Conservation (phyloP, 2,888 invertebrate genomes). For the Zeuzera pyrina region DNA sequence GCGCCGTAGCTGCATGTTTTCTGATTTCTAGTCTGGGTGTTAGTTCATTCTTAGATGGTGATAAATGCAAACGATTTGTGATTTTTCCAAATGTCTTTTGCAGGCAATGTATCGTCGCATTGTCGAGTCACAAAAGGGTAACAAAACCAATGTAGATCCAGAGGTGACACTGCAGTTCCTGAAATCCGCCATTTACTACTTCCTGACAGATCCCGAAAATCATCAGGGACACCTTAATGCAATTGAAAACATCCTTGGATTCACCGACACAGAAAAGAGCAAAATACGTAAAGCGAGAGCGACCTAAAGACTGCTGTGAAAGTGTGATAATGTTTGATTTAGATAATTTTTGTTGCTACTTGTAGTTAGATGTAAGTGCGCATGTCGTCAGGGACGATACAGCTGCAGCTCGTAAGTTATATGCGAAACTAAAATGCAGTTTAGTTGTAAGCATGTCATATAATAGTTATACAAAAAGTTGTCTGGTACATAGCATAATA, state of each 20-base stretch:
- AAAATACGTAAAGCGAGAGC: constrained; percentile 82
- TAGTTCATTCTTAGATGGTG: too few species aligned
- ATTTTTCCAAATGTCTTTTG: constrained; percentile 27
- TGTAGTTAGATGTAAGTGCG: too few species aligned
- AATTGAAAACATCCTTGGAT: constrained; percentile 92
- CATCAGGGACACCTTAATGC: constrained; percentile 90
- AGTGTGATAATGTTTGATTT: constrained; percentile 47
- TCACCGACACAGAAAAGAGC: constrained; percentile 84
- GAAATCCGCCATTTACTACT: constrained; percentile 94
- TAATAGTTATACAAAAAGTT: too few species aligned
- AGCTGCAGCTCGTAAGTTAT: too few species aligned
- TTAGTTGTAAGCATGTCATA: too few species aligned
- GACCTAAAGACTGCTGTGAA: constrained; percentile 55
- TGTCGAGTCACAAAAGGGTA: constrained; percentile 81
- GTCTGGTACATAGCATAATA: too few species aligned
- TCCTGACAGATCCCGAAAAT: constrained; percentile 91
- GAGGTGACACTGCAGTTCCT: constrained; percentile 93
- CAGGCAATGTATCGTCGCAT: constrained; percentile 91
- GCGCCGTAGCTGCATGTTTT: too few species aligned
- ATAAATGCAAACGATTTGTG: too few species aligned
- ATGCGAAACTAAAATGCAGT: too few species aligned
- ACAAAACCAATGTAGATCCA: constrained; percentile 85
- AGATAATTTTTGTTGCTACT: constrained; percentile 27
- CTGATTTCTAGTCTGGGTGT: too few species aligned
- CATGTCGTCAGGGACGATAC: too few species aligned